Evolutionary conservation across 2,113 vertebrate genomes (phyloP).

Genomic region (Lynx canadensis): DNA sequence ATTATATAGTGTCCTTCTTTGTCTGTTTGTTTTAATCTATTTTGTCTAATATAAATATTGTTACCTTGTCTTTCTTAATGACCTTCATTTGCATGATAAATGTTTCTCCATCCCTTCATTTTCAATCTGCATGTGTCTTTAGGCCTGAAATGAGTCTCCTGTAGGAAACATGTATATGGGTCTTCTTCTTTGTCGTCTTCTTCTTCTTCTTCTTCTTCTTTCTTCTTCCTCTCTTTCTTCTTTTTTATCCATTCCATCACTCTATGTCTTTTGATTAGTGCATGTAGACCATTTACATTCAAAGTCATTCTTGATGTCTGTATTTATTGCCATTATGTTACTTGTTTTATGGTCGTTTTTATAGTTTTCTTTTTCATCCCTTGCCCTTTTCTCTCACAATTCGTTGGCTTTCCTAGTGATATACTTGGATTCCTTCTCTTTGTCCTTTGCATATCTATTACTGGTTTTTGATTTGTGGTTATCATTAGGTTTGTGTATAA

Average conservation of each 20-base stretch:
- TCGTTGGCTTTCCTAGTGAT: not conserved
- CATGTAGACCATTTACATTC: not conserved
- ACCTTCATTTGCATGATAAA: not conserved
- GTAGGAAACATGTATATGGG: not conserved
- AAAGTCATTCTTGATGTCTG: not conserved
- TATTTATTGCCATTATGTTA: not conserved
- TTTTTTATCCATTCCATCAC: not conserved
- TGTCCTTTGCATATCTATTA: not conserved
- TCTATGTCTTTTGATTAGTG: not conserved
- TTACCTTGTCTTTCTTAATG: not conserved
- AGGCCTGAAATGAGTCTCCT: not conserved
- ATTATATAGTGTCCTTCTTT: not conserved
- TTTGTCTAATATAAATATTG: not conserved
- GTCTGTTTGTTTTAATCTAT: not conserved
- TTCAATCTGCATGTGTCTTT: not conserved
- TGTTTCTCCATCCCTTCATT: not conserved
- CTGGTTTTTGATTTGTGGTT: not conserved
- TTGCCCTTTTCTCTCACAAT: not conserved
- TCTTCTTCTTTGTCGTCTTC: not conserved
- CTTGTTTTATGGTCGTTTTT: not conserved
- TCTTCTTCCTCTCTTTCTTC: not conserved
- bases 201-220: too few relatives aligned
- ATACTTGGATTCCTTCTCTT: not conserved
- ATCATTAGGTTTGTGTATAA: not conserved
- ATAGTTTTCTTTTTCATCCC: not conserved